Conservation (phyloP, 2,113 vertebrate species). For the Percopsis transmontana region DNA sequence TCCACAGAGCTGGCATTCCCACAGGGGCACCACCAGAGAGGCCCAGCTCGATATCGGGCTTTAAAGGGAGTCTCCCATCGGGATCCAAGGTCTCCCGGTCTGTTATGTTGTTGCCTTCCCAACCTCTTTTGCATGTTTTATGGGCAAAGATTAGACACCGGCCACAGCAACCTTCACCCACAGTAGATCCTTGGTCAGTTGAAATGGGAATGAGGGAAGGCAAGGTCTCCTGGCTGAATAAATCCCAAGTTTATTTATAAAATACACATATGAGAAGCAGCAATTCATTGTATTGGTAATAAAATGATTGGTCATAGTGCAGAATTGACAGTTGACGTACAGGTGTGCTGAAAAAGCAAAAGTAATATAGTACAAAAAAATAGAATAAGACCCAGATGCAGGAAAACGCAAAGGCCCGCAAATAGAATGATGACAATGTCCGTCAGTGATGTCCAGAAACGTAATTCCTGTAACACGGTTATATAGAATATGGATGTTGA, state of each 20-base stretch:
- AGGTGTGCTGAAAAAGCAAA: too few species aligned
- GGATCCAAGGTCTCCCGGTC: slow-evolving; percentile 46
- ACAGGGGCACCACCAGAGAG: slow-evolving; percentile 9
- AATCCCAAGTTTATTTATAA: background rate
- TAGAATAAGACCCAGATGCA: too few species aligned
- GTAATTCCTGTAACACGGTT: background rate
- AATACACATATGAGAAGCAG: too few species aligned
- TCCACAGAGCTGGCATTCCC: slow-evolving; percentile 18
- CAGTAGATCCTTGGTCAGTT: slow-evolving; percentile 27
- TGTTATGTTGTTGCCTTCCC: too few species aligned
- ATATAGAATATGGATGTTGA: background rate
- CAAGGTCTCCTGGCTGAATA: slow-evolving; percentile 1
- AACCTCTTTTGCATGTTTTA: background rate
- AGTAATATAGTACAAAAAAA: too few species aligned
- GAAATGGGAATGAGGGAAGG: slow-evolving; percentile 58
- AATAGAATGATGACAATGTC: too few species aligned
- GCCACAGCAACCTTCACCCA: slow-evolving; percentile 46
- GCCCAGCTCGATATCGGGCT: slow-evolving; percentile 40
- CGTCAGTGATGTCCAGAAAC: too few species aligned
- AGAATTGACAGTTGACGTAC: too few species aligned
- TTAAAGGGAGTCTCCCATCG: slow-evolving; percentile 44
- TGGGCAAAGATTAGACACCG: slow-evolving; percentile 10
- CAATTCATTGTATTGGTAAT: too few species aligned
- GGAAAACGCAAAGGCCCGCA: too few species aligned
- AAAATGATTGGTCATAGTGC: too few species aligned